Base-by-base conservation (phyloP, 2,113 vertebrate genomes). In the Oreotrochilus melanogaster region DNA sequence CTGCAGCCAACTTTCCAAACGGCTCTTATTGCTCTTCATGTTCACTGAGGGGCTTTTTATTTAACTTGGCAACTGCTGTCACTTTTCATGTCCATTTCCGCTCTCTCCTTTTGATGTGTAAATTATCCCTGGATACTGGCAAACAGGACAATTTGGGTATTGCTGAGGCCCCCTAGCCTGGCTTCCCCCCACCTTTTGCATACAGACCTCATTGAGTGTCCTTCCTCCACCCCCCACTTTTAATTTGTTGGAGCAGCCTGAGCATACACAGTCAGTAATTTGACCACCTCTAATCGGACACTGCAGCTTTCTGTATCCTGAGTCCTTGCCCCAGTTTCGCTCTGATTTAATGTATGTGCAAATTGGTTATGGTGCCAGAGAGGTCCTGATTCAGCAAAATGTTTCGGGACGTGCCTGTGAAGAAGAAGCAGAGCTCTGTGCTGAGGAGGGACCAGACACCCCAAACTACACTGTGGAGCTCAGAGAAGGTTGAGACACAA, bases 41-140 rank as follows among this genome's bases (percentile, higher is more conserved):
- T 97, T 97, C 94, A 95, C 97, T 97, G 95, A 97, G 97, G 96
- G 95, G 89, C 96, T 97, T 97, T 97, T 96, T 97, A 97, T 97
- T 97, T 97, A 96, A 97, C 95, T 97, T 97, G 97, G 97, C 97
- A 97, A 95, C 83, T 56, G 69, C 88, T 94, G 94, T 86, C 95
- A 93, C 93, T 93, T 94, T 97, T 96, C 96, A 96, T 96, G 95
- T 96, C 92, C 92, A 91, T 97, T 96, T 97, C 95, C 95, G 70
- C 89, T 86, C 69, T 53, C 67, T 89, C 31, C 91, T 96, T 97
- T 97, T 97, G 96, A 97, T 97, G 96, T 97, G 95, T 93, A 97
- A 97, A 97, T 96, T 95, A 93, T 95, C 94, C 62, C 81, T 96
- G 92, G 54, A 81, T 96, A 97, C 83, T 96, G 96, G 96, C 95